These are phyloP conservation scores for Polia nebulosa DNA, from an alignment of 2,888 invertebrate genomes.

Conservation along the genomic window DNA sequence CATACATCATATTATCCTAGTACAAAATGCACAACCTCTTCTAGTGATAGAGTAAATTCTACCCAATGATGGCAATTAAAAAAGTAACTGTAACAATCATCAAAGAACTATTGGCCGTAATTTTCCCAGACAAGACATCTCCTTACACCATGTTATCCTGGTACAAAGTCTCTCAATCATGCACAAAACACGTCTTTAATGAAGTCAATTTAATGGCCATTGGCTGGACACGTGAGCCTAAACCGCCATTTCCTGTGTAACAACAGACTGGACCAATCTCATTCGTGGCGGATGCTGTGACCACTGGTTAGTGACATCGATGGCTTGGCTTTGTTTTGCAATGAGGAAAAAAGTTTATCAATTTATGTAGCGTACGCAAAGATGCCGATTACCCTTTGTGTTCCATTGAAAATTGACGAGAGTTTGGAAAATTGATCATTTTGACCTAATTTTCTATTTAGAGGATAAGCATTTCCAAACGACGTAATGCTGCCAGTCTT, in stretches of 20 bases:
- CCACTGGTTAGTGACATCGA: conserved; percentile 14
- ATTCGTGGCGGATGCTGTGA: conserved; percentile 21
- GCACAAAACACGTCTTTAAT: conserved; percentile 34
- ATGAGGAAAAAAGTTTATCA: neutral
- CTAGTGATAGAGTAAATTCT: too few species aligned
- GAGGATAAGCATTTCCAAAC: too few species aligned
- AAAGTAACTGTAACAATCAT: neutral
- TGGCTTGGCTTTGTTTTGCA: conserved; percentile 13
- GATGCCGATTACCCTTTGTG: neutral
- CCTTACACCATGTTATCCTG: conserved; percentile 16
- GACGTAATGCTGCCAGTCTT: too few species aligned
- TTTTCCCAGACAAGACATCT: conserved; percentile 13
- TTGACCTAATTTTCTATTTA: neutral
- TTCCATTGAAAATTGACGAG: neutral
- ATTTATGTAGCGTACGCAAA: neutral
- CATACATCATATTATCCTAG: too few species aligned
- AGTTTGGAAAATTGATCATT: neutral
- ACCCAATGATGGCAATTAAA: neutral
- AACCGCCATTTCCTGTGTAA: conserved; percentile 44
- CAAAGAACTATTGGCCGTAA: neutral
- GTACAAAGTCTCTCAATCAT: conserved; percentile 44
- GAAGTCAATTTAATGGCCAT: conserved; percentile 55
- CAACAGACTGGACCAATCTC: conserved; percentile 26
- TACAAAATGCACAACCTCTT: too few species aligned
- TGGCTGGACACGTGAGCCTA: conserved; percentile 35